A percentile compares a stretch with the other conserved stretches of the same genome.
Conservation (phyloP, 2,888 invertebrate genomes). For the Ferrisia virgata region DNA sequence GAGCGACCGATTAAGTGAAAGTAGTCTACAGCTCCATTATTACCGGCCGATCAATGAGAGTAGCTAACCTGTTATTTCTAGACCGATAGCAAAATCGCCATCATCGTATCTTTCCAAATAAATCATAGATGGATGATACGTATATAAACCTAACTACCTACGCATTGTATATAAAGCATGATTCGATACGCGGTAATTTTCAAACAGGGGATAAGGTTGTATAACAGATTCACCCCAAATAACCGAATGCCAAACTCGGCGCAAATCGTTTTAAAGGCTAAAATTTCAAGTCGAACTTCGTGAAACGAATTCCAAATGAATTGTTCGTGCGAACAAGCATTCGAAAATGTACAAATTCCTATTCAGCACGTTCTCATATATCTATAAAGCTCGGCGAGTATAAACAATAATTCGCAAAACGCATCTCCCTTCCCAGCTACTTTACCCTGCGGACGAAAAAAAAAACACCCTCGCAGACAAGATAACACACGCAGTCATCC, state of each 20-base stretch:
- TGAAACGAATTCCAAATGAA: neutral
- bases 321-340: neutral
- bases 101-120: neutral
- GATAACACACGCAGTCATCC: neutral
- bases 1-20: neutral
- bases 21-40: neutral
- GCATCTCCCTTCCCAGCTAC: too few relatives aligned
- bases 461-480: neutral
- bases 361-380: neutral
- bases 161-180: neutral
- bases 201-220: neutral
- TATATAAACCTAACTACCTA: neutral
- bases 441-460: too few relatives aligned
- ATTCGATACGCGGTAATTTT: neutral
- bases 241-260: neutral
- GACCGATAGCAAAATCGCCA: neutral
- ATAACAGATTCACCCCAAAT: neutral
- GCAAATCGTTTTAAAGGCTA: neutral
- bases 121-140: neutral
- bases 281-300: neutral
- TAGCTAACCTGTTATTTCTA: conserved; percentile 2
- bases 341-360: neutral
- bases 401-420: neutral
- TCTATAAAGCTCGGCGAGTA: neutral
- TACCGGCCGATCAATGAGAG: neutral